Evolutionary conservation across 2,888 invertebrate genomes (phyloP), one percentile per base, ranked within the genome.

Genomic region (Dasysyrphus tricinctus): DNA sequence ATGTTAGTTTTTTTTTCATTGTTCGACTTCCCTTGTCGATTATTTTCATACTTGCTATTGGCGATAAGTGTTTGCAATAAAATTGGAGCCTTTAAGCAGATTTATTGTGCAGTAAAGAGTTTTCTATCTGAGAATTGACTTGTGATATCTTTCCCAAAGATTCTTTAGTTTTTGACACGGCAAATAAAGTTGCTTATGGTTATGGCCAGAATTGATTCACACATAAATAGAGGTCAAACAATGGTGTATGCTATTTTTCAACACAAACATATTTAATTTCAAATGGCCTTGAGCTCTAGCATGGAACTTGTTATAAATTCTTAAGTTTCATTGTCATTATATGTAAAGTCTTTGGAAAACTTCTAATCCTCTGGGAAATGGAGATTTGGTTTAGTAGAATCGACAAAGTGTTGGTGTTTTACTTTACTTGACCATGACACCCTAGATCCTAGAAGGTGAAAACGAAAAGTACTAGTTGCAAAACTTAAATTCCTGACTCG

Each of bases 21-120:
- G n/a, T 54, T 37, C 34, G 6, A 16, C 57, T 37, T 57, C 34
- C 32, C 57, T 34, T 57, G 34, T 16, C 32, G 59, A 37, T 61
- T 61, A 39, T 24, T 39, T 61, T 14, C 3, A n/a, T n/a, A 59
- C 19, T 24, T 1, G 61, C 61, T 61, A 24, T 24, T 14, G 61
- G 61, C 61, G 24, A 42, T 39, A 61, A 37, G 39, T 61, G 61
- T 61, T 19, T 61, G 24, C 24, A 61, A 24, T 42, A 42, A 42
- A 61, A 14, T 24, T 24, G 19, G 6, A n/a, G 24, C 61, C 61
- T 42, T 24, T 7, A 19, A 59, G 61, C 61, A 61, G 8, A 61
- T 61, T 61, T 61, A 61, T 61, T 42, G 42, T 61, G 61, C 39
- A 42, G 39, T 24, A 42, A 39, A 61, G 61, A 24, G 12, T 61